Evolutionary conservation across 92 coral and sea anemone genomes (phyloP).

Genomic region (Phymanthus crucifer): DNA sequence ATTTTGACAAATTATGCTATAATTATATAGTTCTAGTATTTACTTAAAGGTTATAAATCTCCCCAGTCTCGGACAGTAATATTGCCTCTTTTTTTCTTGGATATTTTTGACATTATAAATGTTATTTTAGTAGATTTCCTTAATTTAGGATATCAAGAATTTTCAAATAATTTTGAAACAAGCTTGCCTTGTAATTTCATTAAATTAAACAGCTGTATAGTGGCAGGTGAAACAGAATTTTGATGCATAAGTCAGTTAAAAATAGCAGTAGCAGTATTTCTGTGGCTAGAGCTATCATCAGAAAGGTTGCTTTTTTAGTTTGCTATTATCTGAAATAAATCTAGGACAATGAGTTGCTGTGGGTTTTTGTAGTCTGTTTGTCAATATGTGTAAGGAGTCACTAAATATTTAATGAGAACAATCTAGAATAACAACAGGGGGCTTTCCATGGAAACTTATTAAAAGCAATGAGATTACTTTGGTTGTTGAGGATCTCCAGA

Average conservation of each 20-base stretch:
- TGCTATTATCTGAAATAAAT: not conserved
- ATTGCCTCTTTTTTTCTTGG: not conserved
- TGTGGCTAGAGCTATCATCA: not conserved
- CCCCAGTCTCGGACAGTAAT: not conserved
- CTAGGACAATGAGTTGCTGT: not conserved
- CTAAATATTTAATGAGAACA: conserved; percentile 29
- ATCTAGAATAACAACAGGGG: not conserved
- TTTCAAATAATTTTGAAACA: not conserved
- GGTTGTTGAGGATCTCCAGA: not conserved
- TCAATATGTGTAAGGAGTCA: not conserved
- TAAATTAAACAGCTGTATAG: not conserved
- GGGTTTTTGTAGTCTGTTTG: conserved; percentile 8
- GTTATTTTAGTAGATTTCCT: not conserved
- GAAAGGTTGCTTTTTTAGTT: conserved; percentile 3
- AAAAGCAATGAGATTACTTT: not conserved
- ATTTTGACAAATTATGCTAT: not conserved
- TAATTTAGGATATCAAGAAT: not conserved
- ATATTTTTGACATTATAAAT: not conserved
- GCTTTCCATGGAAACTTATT: not conserved
- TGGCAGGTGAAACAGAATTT: not conserved
- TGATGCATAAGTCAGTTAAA: not conserved
- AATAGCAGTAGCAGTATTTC: not conserved
- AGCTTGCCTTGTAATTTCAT: not conserved
- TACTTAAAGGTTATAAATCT: not conserved
- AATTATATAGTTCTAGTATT: not conserved